Conservation (phyloP, 2,113 vertebrate species). For the Siphamia tubifer region DNA sequence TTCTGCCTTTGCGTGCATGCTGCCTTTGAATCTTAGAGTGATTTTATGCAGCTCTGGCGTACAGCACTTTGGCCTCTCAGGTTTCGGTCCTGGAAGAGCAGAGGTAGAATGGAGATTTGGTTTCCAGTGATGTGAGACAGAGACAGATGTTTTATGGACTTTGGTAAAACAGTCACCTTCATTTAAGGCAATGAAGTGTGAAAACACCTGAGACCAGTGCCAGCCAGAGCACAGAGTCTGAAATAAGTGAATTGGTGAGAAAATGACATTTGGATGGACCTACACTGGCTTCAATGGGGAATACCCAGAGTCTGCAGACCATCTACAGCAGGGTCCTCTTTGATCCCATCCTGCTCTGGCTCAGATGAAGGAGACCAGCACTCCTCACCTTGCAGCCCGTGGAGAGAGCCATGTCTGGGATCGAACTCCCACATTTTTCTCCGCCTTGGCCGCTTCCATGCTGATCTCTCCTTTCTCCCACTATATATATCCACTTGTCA, state of each 20-base stretch:
- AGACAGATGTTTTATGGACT: conserved; percentile 54
- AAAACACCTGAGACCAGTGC: conserved; percentile 15
- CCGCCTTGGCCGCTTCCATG: conserved; percentile 17
- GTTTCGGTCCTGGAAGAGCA: conserved; percentile 19
- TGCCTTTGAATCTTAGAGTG: neutral
- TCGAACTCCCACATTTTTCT: conserved; percentile 11
- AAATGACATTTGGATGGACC: conserved; percentile 18
- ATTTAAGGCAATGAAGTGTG: conserved; percentile 55
- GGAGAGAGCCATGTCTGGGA: conserved; percentile 2
- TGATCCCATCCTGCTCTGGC: neutral
- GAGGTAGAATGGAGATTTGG: conserved; percentile 26
- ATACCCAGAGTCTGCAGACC: neutral
- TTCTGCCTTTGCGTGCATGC: neutral
- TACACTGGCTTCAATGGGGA: conserved; percentile 22
- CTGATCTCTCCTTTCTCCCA: conserved; percentile 34
- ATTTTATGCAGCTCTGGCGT: conserved; percentile 15
- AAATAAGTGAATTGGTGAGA: conserved; percentile 20
- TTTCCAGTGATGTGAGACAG: neutral
- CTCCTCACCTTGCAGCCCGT: neutral
- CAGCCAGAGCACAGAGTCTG: conserved; percentile 15
- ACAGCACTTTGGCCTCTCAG: conserved; percentile 19
- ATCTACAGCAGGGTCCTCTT: conserved; percentile 2
- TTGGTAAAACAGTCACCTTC: conserved; percentile 34
- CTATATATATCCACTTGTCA: conserved; percentile 39
- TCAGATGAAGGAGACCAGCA: neutral